These are phyloP conservation scores for Acrocera orbiculus DNA, from an alignment of 2,888 invertebrate genomes.

Conservation along the genomic window DNA sequence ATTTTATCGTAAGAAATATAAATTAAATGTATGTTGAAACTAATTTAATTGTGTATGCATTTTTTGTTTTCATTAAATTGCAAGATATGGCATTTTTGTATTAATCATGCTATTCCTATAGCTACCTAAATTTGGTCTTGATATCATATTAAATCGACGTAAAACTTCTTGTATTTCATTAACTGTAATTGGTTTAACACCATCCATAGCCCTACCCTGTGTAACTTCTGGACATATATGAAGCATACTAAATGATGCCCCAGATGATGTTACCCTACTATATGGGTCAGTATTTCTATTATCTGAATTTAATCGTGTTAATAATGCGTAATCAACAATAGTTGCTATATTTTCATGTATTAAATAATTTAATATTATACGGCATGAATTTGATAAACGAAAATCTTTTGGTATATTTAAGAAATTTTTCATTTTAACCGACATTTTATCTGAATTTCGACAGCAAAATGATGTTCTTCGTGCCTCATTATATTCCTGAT, in stretches of 20 bases:
- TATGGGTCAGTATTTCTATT: constrained; percentile 51
- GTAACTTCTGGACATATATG: constrained; percentile 31
- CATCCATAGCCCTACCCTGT: constrained; percentile 40
- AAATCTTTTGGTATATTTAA: constrained; percentile 44
- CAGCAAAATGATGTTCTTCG: constrained; percentile 54
- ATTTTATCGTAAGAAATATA: too few relatives aligned
- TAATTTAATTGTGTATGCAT: too few relatives aligned
- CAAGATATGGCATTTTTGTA: too few relatives aligned
- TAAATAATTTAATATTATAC: constrained; percentile 66
- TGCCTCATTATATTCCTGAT: constrained; percentile 63
- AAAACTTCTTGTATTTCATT: constrained; percentile 70
- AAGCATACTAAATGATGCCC: constrained; percentile 27
- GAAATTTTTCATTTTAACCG: constrained; percentile 42
- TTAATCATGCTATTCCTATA: constrained; percentile 25
- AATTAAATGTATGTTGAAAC: too few relatives aligned
- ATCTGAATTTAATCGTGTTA: constrained; percentile 59
- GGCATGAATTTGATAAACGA: constrained; percentile 41
- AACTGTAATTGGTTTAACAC: constrained; percentile 54
- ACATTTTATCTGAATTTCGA: constrained; percentile 35
- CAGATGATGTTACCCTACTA: constrained; percentile 37
- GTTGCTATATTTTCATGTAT: constrained; percentile 84
- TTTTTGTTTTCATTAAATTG: too few relatives aligned
- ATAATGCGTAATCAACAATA: constrained; percentile 65
- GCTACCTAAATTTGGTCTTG: constrained; percentile 21
- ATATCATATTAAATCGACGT: constrained; percentile 38